These are phyloP conservation scores for Tanytarsus gracilentus DNA, from an alignment of 2,888 invertebrate genomes.

Conservation along the genomic window DNA sequence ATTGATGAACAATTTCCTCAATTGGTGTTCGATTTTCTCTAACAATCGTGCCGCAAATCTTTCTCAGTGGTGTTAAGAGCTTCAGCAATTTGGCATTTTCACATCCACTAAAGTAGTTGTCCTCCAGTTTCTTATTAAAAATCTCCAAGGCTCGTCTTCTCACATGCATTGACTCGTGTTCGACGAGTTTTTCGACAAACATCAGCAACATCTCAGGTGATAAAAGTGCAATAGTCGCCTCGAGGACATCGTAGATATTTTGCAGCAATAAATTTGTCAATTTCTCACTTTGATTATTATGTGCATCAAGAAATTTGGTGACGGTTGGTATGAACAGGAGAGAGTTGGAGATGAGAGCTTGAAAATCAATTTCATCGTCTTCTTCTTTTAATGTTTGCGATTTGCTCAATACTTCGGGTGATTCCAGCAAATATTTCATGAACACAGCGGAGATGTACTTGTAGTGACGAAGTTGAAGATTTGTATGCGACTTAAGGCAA, in stretches of 20 bases:
- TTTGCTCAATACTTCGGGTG: slow-evolving; percentile 58
- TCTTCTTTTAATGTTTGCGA: slow-evolving; percentile 48
- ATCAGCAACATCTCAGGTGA: slow-evolving; percentile 70
- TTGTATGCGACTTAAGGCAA: slow-evolving; percentile 53
- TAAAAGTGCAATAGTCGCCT: slow-evolving; percentile 69
- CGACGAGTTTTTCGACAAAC: slow-evolving; percentile 63
- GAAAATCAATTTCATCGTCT: slow-evolving; percentile 51
- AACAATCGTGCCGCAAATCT: slow-evolving; percentile 50
- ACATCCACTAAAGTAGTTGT: slow-evolving; percentile 51
- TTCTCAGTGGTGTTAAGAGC: slow-evolving; percentile 52
- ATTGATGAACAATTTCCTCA: slow-evolving; percentile 64
- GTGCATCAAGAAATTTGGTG: slow-evolving; percentile 53
- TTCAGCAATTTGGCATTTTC: slow-evolving; percentile 47
- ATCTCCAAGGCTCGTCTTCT: slow-evolving; percentile 76
- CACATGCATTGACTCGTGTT: slow-evolving; percentile 61
- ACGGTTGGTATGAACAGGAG: slow-evolving; percentile 58
- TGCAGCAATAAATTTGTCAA: too few species aligned
- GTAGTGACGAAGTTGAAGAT: slow-evolving; percentile 73
- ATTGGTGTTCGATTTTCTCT: slow-evolving; percentile 41
- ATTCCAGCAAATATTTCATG: slow-evolving; percentile 58
- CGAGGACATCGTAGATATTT: slow-evolving; percentile 68
- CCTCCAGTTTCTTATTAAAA: slow-evolving; percentile 67
- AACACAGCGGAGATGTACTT: slow-evolving; percentile 72
- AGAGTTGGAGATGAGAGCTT: slow-evolving; percentile 58
- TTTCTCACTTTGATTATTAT: slow-evolving; percentile 52